phyloP scores from a whole-genome alignment of 23 tunicate species.

The Corella eumyota region DNA sequence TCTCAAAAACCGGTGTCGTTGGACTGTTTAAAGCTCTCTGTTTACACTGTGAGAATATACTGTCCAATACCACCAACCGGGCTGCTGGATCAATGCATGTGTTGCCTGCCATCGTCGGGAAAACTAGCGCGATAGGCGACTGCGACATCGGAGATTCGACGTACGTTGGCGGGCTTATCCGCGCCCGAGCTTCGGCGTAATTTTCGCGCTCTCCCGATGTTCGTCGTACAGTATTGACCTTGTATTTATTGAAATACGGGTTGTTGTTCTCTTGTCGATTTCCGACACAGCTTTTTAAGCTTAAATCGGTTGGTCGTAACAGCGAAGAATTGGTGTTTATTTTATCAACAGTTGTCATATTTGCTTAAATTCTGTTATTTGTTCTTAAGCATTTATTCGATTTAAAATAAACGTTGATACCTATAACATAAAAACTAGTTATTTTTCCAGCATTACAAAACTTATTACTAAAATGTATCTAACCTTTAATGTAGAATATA shows the following conservation, averaged over 20 bases:
- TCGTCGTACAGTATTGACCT: not conserved
- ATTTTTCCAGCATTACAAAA: no score
- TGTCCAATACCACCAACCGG: constrained; percentile 32
- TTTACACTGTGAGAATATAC: constrained; percentile 16
- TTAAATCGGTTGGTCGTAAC: constrained; percentile 48
- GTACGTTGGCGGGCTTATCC: not conserved
- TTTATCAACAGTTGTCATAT: constrained; percentile 28
- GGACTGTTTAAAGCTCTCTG: constrained; percentile 12
- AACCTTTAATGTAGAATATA: no score
- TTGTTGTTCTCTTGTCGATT: constrained; percentile 8
- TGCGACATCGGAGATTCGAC: not conserved
- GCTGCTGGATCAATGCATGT: constrained; percentile 5
- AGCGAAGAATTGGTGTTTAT: constrained; percentile 4
- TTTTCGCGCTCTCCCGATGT: not conserved
- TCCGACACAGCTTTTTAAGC: constrained; percentile 29
- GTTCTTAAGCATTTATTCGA: no score
- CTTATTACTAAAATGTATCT: no score
- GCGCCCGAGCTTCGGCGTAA: not conserved
- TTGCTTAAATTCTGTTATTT: no score
- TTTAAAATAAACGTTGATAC: no score
- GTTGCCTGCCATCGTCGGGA: constrained; percentile 8
- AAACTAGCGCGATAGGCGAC: constrained; percentile 15
- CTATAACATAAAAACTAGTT: no score
- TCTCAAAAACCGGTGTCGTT: constrained; percentile 15
- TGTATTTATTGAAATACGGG: constrained; percentile 1